These are phyloP conservation scores for Oreohelix idahoensis DNA, from an alignment of 1,140 invertebrate genomes.

Conservation along the genomic window DNA sequence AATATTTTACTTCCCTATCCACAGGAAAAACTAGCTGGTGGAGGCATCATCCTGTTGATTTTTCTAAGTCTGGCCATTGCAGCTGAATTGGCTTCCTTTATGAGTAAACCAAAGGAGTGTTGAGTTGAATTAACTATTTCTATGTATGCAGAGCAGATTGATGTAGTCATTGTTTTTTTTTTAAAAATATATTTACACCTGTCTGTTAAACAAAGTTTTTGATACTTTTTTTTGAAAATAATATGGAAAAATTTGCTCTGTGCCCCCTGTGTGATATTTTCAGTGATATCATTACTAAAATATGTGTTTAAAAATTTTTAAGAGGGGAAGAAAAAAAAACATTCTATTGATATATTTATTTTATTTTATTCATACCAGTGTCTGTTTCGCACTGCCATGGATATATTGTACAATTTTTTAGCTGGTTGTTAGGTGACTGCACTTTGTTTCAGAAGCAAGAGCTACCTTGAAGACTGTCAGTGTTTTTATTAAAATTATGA, in stretches of 20 bases:
- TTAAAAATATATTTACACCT: not conserved
- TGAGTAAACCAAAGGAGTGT: conserved; percentile 34
- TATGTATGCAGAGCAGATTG: not conserved
- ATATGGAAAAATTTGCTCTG: not conserved
- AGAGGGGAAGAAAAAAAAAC: no score
- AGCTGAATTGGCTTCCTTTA: conserved; percentile 24
- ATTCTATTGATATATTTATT: no score
- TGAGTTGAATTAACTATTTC: conserved; percentile 18
- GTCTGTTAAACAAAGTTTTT: not conserved
- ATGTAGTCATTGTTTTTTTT: not conserved
- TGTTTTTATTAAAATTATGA: no score
- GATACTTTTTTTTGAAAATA: not conserved
- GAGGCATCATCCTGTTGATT: conserved; percentile 17
- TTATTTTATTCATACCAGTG: no score
- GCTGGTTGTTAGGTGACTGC: no score
- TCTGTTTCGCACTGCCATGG: no score
- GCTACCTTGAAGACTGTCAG: no score
- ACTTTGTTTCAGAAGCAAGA: no score
- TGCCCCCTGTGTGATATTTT: no score
- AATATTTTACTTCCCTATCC: not conserved
- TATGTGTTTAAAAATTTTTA: no score
- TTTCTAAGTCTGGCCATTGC: conserved; percentile 23
- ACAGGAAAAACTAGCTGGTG: conserved; percentile 37
- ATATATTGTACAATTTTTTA: no score
- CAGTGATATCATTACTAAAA: no score